Base-by-base conservation (phyloP, 2,888 invertebrate genomes). In the Neoitamus cyanurus region DNA sequence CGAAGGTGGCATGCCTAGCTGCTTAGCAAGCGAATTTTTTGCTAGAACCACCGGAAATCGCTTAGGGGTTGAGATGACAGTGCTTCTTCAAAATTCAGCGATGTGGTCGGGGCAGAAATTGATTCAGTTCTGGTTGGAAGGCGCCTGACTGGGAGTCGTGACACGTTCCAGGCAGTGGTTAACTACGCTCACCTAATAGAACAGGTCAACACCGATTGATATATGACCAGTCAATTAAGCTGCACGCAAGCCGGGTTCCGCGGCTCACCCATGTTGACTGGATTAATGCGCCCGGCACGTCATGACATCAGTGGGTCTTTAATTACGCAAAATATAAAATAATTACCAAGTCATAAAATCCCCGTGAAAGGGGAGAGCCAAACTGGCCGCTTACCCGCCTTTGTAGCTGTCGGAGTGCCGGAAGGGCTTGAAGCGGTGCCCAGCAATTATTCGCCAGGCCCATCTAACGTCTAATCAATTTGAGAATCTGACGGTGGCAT, bases 321-420 rank as follows among this genome's bases (percentile, higher is more conserved):
- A 75, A 75, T 75, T 46, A 75, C 75, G 42, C 11, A 42, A 75
- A 75, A 75, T 75, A 75, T 75, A 75, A 75, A 75, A 75, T 75
- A 75, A 75, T 75, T 75, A 75, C 75, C 9, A 75, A 75, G 13
- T 75, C 75, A 75, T 75, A 75, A 75, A 75, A 75, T 75, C 75
- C 75, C 58, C 58, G 58, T 20, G 9, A 58, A 70, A 31, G 30
- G 70, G 70, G 31, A 30, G 75, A 34, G 75, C 11, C 11, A 7
- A 2, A 25, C 20, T 37, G 0, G 15, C 75, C 36, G 37, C 28
- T 28, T 28, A 37, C 30, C 28, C 30, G 30, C 1, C 70, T 25
- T 72, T 2, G 30, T 11, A 13, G 37, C 28, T 75, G 7, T 13
- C 75, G 20, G 20, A 15, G 58, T 25, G 25, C 58, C 75, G 37